phyloP scores from a whole-genome alignment of 2,888 invertebrate species.

The Amiota communis region DNA sequence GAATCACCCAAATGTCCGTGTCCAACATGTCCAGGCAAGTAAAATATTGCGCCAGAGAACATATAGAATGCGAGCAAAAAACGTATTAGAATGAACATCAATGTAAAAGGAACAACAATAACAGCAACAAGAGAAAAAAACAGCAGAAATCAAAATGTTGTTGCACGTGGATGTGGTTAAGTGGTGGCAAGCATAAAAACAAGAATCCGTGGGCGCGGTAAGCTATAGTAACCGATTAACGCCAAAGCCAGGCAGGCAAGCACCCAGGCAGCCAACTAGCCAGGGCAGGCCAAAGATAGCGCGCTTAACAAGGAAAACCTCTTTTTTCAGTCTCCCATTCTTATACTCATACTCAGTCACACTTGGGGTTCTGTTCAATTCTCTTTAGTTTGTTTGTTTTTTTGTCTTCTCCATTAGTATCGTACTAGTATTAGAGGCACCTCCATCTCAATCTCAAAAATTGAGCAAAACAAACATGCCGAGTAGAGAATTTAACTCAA shows the following conservation, averaged over 20 bases:
- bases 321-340: not conserved
- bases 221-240: constrained; percentile 59
- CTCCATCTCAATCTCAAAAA: too few relatives aligned
- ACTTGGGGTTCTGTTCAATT: too few relatives aligned
- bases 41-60: constrained; percentile 17
- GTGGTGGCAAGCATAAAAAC: constrained; percentile 19
- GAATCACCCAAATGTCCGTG: not conserved
- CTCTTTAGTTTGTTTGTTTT: not conserved
- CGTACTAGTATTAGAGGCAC: too few relatives aligned
- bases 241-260: constrained; percentile 7
- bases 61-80: constrained; percentile 45
- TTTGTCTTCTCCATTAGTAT: not conserved
- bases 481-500: too few relatives aligned
- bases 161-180: not conserved
- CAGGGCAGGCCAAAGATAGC: not conserved
- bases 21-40: constrained; percentile 13
- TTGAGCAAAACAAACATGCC: too few relatives aligned
- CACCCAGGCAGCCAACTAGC: too few relatives aligned
- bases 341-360: too few relatives aligned
- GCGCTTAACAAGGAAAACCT: constrained; percentile 21
- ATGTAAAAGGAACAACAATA: constrained; percentile 35
- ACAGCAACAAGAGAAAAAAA: constrained; percentile 31
- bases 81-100: constrained; percentile 54
- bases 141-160: constrained; percentile 39
- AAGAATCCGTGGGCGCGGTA: constrained; percentile 27